Base-by-base conservation (phyloP, 2,888 invertebrate genomes). In the Leucoptera coffeella region DNA sequence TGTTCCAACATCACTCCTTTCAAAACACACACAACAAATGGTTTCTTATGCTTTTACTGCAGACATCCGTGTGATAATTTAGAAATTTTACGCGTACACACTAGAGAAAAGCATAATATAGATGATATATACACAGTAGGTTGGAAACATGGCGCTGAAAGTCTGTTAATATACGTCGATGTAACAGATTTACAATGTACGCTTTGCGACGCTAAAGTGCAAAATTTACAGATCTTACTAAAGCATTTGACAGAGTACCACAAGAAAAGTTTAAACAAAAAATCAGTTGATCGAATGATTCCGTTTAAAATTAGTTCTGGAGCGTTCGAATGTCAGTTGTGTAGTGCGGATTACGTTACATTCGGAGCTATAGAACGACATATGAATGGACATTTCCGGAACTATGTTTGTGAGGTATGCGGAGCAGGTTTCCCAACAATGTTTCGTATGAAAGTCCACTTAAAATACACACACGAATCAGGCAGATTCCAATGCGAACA, bases 331-430 rank as follows among this genome's bases (percentile, higher is more conserved):
- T 27, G 26, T 14, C 5, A 14, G 1, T 12, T 27, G 5, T 27
- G 26, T 10, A 15, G 11, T 3, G 9, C 8, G 4, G 22, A 14
- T 12, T 27, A 22, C 13, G 19, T 15, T 2, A 19, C 17, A 9
- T 27, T 27, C 15, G 14, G 22, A 12, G 22, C 22, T 3, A 11
- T 27, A 4, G 22, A 27, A 12, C 17, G 22, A 12, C 57, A 57
- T 15, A 60, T 61, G 61, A 54, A 52, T 20, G 35, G 37, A 0
- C 61, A 61, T 29, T 61, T 39, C 14, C 42, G 45, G 15, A 62
- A 74, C 43, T 62, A 62, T 32, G 52, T 62, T 7, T 75, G 75
- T 32, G 60, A 67, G 13, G 45, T 61, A 1, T 75, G 75, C 31
- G 52, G 57, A 2, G 56, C 60, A n/a, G 67, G 69, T 0, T 59